Evolutionary conservation across 1,140 invertebrate species (phyloP).

Genomic region (Sminthurides bifidus): DNA sequence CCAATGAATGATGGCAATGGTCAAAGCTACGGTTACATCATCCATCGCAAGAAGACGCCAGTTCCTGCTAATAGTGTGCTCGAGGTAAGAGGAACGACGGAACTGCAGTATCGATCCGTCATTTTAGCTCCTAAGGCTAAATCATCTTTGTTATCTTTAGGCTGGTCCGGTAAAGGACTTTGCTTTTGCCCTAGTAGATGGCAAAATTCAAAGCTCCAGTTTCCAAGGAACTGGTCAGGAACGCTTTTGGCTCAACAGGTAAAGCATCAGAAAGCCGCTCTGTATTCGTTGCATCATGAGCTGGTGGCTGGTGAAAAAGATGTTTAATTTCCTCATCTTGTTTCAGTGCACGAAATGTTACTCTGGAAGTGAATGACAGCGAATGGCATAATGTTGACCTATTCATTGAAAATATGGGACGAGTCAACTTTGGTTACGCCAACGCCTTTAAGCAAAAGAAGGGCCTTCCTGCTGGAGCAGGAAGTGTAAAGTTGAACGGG

Average conservation of each 20-base stretch:
- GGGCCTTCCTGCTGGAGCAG: constrained; percentile 38
- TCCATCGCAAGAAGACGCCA: constrained; percentile 39
- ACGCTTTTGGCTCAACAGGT: constrained; percentile 40
- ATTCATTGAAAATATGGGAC: constrained; percentile 42
- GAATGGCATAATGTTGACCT: constrained; percentile 35
- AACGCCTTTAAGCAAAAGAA: constrained; percentile 38
- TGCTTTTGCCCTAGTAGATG: constrained; percentile 42
- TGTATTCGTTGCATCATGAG: too few species aligned
- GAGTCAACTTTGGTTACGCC: constrained; percentile 41
- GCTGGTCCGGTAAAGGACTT: constrained; percentile 43
- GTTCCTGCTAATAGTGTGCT: not conserved
- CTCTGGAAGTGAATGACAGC: not conserved
- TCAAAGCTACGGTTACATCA: constrained; percentile 48
- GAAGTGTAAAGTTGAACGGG: constrained; percentile 36
- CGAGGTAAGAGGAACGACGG: not conserved
- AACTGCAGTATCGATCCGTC: not conserved
- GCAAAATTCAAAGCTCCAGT: constrained; percentile 34
- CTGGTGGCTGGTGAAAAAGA: too few species aligned
- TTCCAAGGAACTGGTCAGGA: constrained; percentile 33
- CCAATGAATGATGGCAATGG: constrained; percentile 41
- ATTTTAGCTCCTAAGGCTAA: not conserved
- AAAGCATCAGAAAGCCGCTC: too few species aligned
- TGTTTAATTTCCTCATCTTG: constrained; percentile 5
- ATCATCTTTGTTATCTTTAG: constrained; percentile 26
- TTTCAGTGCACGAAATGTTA: constrained; percentile 8